These are phyloP conservation scores for Apotomis turbidana DNA, from an alignment of 2,888 invertebrate species.

Conservation along the genomic window DNA sequence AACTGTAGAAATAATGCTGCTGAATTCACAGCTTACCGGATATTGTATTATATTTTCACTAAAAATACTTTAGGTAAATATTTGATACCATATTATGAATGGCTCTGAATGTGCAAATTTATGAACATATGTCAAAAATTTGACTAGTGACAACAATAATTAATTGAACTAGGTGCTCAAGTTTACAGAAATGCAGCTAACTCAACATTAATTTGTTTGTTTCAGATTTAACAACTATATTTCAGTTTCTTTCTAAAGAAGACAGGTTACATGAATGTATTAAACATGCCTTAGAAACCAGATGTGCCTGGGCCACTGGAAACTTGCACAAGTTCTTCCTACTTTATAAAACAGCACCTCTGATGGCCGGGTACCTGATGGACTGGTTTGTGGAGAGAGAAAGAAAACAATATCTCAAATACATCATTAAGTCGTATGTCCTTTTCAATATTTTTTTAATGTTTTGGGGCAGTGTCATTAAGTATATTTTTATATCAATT, in stretches of 20 bases:
- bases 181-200: not conserved
- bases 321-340: slow-evolving; percentile 97
- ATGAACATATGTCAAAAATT: not conserved
- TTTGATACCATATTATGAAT: not conserved
- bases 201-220: slow-evolving; percentile 43
- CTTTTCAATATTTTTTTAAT: slow-evolving; percentile 47
- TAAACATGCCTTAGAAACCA: slow-evolving; percentile 92
- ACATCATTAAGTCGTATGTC: slow-evolving; percentile 98
- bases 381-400: slow-evolving; percentile 99
- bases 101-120: not conserved
- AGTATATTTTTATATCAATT: not conserved
- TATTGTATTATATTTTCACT: slow-evolving; percentile 99
- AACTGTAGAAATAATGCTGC: slow-evolving; percentile 87
- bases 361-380: slow-evolving; percentile 98
- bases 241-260: slow-evolving; percentile 90
- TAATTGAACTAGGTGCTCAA: not conserved
- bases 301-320: slow-evolving; percentile 96
- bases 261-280: slow-evolving; percentile 93
- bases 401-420: slow-evolving; percentile 94
- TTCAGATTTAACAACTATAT: slow-evolving; percentile 96
- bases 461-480: slow-evolving; percentile 1
- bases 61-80: slow-evolving; percentile 95
- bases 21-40: slow-evolving; percentile 98
- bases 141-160: too few species aligned
- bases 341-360: slow-evolving; percentile 93